Evolutionary conservation across 1,140 invertebrate species (phyloP), one percentile per base, ranked within the genome.

Genomic region (Halictus rubicundus): DNA sequence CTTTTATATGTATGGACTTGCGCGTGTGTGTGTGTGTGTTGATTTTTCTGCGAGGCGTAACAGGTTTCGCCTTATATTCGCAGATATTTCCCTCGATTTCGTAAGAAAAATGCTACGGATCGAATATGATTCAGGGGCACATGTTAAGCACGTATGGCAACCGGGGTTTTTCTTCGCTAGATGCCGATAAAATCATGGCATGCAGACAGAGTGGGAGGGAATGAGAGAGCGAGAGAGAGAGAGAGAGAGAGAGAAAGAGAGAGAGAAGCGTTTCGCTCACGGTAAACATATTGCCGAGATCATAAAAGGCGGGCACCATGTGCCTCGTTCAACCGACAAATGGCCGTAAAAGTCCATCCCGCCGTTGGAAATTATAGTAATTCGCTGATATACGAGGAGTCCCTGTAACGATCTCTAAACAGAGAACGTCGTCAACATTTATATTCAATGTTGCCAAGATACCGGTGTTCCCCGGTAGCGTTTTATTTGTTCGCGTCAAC

Each of bases 361-460:
- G 23, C 27, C 49, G 76, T 68, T 77, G 49, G 68, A 82, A 86
- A 85, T 86, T 85, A 85, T 82, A 85, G 83, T 85, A 86, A 85
- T 86, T 73, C 76, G 25, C 37, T 85, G 76, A 86, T 85, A 77
- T 85, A 85, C 84, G 80, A 82, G 68, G 59, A 72, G 46, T 68
- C 23, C 12, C 84, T 73, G 76, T 85, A 86, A 85, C 80, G 84
- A 86, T 79, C 84, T 75, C 82, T 84, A 79, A 84, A 84, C 79
- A 61, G 27, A 59, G 49, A 63, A 76, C 63, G 60, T 0, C 14
- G 42, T 27, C 37, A n/a, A 61, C 73, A 54, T 72, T 73, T 76
- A 54, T 72, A 81, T 78, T 65, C 61, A 66, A 69, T 52, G 72
- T 39, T 14, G 54, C 60, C 52, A 66, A 74, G 60, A 59, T 52